phyloP scores from a whole-genome alignment of 1,140 invertebrate species.

The Cardiocondyla obscurior region DNA sequence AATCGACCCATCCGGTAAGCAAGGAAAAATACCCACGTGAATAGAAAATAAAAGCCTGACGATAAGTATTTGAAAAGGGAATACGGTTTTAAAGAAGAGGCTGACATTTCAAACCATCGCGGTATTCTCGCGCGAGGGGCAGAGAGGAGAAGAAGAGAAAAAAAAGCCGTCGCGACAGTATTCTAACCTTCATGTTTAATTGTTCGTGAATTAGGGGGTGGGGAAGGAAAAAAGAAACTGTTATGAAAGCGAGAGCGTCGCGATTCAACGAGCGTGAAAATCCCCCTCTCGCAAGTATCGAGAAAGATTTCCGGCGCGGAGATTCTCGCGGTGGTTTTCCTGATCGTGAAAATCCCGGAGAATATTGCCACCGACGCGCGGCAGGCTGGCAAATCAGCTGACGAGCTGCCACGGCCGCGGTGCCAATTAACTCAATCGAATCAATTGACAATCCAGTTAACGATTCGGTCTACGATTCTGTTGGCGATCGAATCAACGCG shows the following conservation, averaged over 20 bases:
- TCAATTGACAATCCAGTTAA: background rate
- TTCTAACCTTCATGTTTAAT: constrained; percentile 54
- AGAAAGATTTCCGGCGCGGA: background rate
- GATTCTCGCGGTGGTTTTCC: background rate
- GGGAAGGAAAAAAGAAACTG: background rate
- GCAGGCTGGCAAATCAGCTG: background rate
- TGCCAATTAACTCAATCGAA: background rate
- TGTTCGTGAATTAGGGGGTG: background rate
- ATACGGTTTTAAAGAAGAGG: background rate
- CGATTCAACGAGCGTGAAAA: constrained; percentile 9
- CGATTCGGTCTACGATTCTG: too few relatives aligned
- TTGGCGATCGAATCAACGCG: too few relatives aligned
- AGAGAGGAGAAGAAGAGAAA: background rate
- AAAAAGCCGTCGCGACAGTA: background rate
- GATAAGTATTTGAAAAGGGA: background rate
- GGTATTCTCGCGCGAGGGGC: background rate
- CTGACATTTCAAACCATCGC: background rate
- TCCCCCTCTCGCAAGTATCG: too few relatives aligned
- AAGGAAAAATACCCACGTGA: background rate
- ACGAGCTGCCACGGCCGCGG: background rate
- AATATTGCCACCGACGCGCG: too few relatives aligned
- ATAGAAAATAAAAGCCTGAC: too few relatives aligned
- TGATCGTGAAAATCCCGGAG: too few relatives aligned
- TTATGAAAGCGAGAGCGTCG: constrained; percentile 25
- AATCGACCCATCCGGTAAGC: background rate